A percentile compares a stretch with the other conserved stretches of the same genome.
These are phyloP conservation scores for Paguma larvata DNA, from an alignment of 2,797 vertebrate species.

Conservation along the genomic window DNA sequence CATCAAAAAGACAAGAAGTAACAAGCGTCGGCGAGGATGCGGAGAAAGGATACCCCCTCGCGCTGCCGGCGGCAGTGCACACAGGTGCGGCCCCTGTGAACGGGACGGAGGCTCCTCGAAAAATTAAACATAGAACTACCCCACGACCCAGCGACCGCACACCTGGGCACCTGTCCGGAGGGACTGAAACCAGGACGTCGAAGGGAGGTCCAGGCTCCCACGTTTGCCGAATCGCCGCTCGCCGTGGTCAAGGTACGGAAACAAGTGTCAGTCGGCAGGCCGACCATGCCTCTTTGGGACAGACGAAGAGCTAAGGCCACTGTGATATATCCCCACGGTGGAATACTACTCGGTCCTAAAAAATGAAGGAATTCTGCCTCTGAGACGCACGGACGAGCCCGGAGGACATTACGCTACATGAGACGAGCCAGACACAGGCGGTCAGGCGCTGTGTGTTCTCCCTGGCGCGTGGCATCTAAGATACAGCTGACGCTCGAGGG, in stretches of 20 bases:
- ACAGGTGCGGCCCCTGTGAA: fast-evolving
- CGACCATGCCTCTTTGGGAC: fast-evolving
- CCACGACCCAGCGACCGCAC: not conserved
- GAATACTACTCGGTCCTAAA: fast-evolving
- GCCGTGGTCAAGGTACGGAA: fast-evolving
- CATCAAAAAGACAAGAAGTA: not conserved
- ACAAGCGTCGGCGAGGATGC: fast-evolving
- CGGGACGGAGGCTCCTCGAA: not conserved
- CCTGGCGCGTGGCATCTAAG: fast-evolving
- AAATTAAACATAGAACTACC: not conserved
- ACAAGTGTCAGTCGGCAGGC: fast-evolving
- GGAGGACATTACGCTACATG: fast-evolving
- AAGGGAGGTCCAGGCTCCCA: fast-evolving
- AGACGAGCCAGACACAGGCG: not conserved
- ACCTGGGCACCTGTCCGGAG: not conserved
- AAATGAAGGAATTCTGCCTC: not conserved
- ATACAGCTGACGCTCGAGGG: not conserved
- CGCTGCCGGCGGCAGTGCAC: not conserved
- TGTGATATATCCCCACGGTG: fast-evolving
- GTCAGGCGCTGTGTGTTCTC: fast-evolving
- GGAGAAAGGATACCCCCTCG: not conserved
- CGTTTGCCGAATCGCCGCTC: fast-evolving
- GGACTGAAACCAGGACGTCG: not conserved
- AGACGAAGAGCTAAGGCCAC: fast-evolving
- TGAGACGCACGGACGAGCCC: fast-evolving